Evolutionary conservation across 1,140 invertebrate genomes (phyloP), one percentile per base, ranked within the genome.

Genomic region (Hyphantria cunea): DNA sequence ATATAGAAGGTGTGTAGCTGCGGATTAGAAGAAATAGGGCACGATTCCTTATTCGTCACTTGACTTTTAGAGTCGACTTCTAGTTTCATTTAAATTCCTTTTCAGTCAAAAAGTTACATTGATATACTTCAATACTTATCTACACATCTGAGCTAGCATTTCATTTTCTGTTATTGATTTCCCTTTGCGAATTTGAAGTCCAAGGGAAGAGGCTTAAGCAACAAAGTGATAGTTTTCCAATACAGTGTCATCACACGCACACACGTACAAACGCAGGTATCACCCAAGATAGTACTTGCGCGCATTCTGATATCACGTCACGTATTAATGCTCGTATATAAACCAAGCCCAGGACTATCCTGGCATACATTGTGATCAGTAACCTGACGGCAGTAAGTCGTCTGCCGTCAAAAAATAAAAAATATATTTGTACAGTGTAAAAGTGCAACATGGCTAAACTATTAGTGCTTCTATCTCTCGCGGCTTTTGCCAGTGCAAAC

Each of bases 241-340:
- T 66, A 76, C 75, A 74, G 45, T 69, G 68, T 73, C 60, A 54
- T 70, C 68, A 66, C 61, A 64, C 67, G 65, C 64, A 74, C 74
- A 60, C 48, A 58, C 70, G 45, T 34, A 71, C 63, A 51, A 62
- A 58, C 66, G 68, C 71, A 74, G 63, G 70, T 73, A 74, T 68
- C 66, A 70, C 64, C 70, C 66, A 74, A 76, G 71, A 79, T 78
- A 75, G 78, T 74, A 74, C 74, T 76, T 72, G 68, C 58, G 61
- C 69, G 72, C 79, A 82, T 84, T 84, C 76, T 52, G 74, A 54
- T 72, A 72, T 33, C 83, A 80, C 78, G 62, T 89, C 89, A 90
- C 86, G 88, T 90, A 86, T 89, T 89, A 90, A 90, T 90, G 88
- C 85, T 85, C 75, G 86, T 92, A 92, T 92, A 92, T 91, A 91